phyloP scores from a whole-genome alignment of 2,113 vertebrate genomes.

The Myotis lucifugus region DNA sequence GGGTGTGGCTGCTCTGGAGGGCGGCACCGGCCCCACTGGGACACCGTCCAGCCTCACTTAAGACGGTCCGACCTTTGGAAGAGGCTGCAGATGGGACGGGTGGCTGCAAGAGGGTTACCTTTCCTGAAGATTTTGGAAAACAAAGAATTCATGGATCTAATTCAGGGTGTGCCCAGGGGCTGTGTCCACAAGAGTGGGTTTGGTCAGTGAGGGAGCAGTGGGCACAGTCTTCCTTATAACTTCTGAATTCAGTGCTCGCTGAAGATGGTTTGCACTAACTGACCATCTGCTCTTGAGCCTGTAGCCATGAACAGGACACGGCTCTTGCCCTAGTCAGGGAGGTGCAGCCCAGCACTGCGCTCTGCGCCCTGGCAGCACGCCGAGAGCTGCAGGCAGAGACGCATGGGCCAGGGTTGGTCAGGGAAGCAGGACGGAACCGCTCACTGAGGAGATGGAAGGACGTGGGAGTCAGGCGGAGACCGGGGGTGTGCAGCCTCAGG shows the following conservation, averaged over 20 bases:
- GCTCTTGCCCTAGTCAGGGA: not conserved
- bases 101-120: not conserved
- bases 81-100: not conserved
- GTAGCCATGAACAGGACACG: rapidly evolving
- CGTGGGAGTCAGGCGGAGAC: not conserved
- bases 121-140: not conserved
- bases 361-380: rapidly evolving
- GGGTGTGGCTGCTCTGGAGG: too few species aligned
- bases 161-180: not conserved
- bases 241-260: not conserved
- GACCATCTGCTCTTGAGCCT: not conserved
- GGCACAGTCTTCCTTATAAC: not conserved
- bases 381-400: not conserved
- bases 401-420: rapidly evolving
- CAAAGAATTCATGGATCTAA: not conserved
- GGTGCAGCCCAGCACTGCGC: not conserved
- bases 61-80: not conserved
- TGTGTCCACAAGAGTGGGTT: too few species aligned
- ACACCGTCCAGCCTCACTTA: rapidly evolving
- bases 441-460: not conserved
- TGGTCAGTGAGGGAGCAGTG: not conserved
- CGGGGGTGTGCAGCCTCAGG: not conserved
- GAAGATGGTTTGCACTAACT: not conserved
- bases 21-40: not conserved
- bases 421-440: not conserved